phyloP scores from a whole-genome alignment of 2,797 vertebrate genomes.

The Cuniculus paca region DNA sequence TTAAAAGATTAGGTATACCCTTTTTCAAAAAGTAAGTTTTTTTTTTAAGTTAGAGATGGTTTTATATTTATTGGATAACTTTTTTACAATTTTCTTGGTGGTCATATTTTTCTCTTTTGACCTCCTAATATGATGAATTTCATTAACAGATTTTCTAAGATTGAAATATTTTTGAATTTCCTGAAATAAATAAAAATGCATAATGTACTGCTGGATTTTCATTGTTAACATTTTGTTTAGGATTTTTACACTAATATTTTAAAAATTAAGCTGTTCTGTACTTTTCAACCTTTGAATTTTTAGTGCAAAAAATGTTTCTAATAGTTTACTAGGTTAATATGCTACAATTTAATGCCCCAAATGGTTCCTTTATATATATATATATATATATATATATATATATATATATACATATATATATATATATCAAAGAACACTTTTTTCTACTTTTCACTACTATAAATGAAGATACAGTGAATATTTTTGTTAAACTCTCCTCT shows the following conservation, averaged over 20 bases:
- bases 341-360: conserved; percentile 12
- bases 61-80: conserved; percentile 68
- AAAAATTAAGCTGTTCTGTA: conserved; percentile 59
- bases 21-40: conserved; percentile 39
- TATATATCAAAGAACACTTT: not conserved
- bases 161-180: conserved; percentile 71
- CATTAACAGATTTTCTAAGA: conserved; percentile 73
- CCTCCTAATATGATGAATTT: conserved; percentile 71
- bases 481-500: not conserved
- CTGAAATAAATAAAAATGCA: conserved; percentile 68
- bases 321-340: not conserved
- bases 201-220: conserved; percentile 46
- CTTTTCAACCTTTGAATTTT: conserved; percentile 59
- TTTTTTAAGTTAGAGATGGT: not conserved
- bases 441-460: not conserved
- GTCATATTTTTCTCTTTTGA: conserved; percentile 71
- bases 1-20: not conserved
- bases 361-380: not conserved
- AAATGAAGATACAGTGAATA: not conserved
- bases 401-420: not conserved
- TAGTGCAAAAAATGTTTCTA: conserved; percentile 60
- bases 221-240: conserved; percentile 67
- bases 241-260: conserved; percentile 39
- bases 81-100: conserved; percentile 56
- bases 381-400: not conserved